Base-by-base conservation (phyloP, 2,888 invertebrate genomes). In the Drosophila colorata region DNA sequence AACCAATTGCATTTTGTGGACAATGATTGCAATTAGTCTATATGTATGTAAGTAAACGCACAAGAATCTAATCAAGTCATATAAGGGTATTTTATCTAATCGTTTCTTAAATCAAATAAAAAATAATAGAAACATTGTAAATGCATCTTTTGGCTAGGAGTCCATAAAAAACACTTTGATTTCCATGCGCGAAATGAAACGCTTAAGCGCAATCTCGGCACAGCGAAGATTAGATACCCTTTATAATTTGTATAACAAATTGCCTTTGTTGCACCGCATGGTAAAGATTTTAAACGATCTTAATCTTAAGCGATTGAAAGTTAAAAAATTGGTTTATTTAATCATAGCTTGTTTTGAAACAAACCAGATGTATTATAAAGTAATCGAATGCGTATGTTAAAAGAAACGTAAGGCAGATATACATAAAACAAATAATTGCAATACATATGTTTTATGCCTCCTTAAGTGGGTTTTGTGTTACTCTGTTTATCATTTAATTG, bases 1-100 rank as follows among this genome's bases (percentile, higher is more conserved):
- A n/a, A n/a, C n/a, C n/a, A n/a, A n/a, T n/a, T 20, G 3, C 2
- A 20, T 4, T 20, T 3, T 20, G 20, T 4, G 3, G 20, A 20
- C 4, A 33, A 33, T 13, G 11, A 13, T 13, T 33, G 18, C 20
- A 20, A 41, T 13, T 41, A 41, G 5, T 11, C 18, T 4, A 11
- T 13, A 33, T 43, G 5, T 23, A 8, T 14, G n/a, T 9, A 4
- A 4, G 4, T 16, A 13, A 14, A 11, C 23, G 23, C n/a, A 43
- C 37, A n/a, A n/a, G 18, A 46, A 60, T 60, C 40, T 16, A 18
- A 59, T 59, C 43, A 9, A 2, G 25, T 13, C 25, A 9, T 25
- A 41, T 25, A 3, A n/a, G 33, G 9, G 6, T 23, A 23, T 7
- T 40, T 28, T 28, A 41, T 51, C 23, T 9, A 35, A 58, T 18